A percentile compares a stretch with the other conserved stretches of the same genome.
Evolutionary conservation across 2,888 invertebrate species (phyloP).

Genomic region (Disparrhopalites patrizii): DNA sequence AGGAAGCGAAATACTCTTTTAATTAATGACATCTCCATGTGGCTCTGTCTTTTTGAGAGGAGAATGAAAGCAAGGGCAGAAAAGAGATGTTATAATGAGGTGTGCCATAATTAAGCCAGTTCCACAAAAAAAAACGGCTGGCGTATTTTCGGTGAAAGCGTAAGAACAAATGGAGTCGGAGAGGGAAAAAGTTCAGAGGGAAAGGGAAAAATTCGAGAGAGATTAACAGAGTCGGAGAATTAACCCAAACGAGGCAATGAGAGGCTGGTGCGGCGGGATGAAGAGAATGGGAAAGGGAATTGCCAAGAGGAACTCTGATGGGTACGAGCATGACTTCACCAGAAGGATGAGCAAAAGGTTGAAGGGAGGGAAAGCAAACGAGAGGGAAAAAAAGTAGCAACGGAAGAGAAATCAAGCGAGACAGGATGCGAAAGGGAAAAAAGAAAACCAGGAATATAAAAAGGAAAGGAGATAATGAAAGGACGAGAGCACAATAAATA

Average conservation of each 20-base stretch:
- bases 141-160: background rate
- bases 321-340: too few species aligned
- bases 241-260: background rate
- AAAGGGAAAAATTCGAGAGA: background rate
- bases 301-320: too few species aligned
- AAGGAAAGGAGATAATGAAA: too few species aligned
- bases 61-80: background rate
- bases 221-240: background rate
- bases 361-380: background rate
- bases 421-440: too few species aligned
- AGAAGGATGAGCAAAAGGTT: background rate
- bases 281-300: too few species aligned
- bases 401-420: slow-evolving; percentile 12
- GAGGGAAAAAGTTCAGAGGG: background rate
- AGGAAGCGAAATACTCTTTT: too few species aligned
- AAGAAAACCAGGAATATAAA: too few species aligned
- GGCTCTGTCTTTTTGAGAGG: too few species aligned
- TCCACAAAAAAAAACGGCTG: background rate
- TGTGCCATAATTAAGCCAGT: background rate
- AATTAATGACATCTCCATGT: too few species aligned
- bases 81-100: background rate
- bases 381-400: background rate
- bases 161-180: background rate
- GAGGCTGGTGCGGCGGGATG: background rate
- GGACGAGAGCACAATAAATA: too few species aligned